Evolutionary conservation across 2,113 vertebrate genomes (phyloP), one percentile per base, ranked within the genome.

Genomic region (Pseudorhombus dupliciocellatus): DNA sequence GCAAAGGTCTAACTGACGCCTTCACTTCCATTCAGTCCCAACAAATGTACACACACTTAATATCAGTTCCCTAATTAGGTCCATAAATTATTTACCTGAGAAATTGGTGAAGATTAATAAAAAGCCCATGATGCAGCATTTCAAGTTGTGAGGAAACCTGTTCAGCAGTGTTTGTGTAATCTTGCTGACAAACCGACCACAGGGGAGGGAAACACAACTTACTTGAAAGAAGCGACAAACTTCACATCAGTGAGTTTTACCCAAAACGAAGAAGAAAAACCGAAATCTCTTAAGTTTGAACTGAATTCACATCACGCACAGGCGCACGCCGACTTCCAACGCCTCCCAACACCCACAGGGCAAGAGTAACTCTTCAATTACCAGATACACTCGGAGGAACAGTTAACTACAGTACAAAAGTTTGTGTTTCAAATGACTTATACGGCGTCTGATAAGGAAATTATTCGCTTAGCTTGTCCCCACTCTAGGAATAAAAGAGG

Each of bases 401-500:
- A 81, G 93, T 95, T 95, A 94, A 95, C 92, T 94, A 92, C 81
- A 90, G 90, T 91, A 94, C 92, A 91, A 94, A 96, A 94, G 95
- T 94, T 95, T 94, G 91, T 93, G 90, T 95, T 95, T 95, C 89
- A 92, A 94, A 94, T 93, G 92, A 93, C 93, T 96, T 91, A 91
- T 88, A 93, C 89, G 87, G 92, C 91, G 94, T 95, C 95, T 96
- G 94, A 96, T 95, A 93, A 93, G 94, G 93, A 95, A 96, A 95
- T 95, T 92, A 94, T 92, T 93, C 93, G 94, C 94, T 94, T 94
- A 94, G 90, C 93, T 94, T 82, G 91, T 94, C 91, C 91, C 86
- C 93, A 91, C 91, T 83, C 92, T 92, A 93, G 91, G 84, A 91
- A 93, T 78, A 65, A 71, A 80, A 73, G 44, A 53, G 37, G 55